Base-by-base conservation (phyloP, 1,140 invertebrate genomes). In the Harpegnathos saltator region DNA sequence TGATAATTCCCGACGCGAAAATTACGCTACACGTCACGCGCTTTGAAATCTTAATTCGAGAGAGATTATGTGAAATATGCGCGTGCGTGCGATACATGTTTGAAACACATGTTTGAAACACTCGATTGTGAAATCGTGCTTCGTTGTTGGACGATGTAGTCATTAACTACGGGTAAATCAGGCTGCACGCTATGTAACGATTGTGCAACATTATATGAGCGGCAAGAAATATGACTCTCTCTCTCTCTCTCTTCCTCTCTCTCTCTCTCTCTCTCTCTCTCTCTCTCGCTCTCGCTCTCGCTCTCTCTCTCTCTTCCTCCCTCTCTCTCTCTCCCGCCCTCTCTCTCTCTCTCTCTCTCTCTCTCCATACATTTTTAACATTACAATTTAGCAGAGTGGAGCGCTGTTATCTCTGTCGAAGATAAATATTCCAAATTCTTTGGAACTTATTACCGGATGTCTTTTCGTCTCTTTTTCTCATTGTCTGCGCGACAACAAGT, bases 131-230 rank as follows among this genome's bases (percentile, higher is more conserved):
- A 66, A 22, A 77, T 38, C 29, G 33, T 14, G 1, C 5, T 65
- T 63, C 22, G 1, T 77, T 65, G 52, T 44, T 59, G 4, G n/a
- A 65, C 33, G 14, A 14, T n/a, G 9, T 44, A 9, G 44, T 75
- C n/a, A 65, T 63, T 65, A 65, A 54, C 19, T 15, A 19, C n/a
- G n/a, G 3, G 29, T 75, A 75, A 75, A 75, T 65, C n/a, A 33
- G n/a, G 4, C 14, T 75, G 38, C 54, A 11, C 22, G 7, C 54
- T n/a, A 19, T 56, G 54, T 9, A n/a, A 19, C 54, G 3, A 19
- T 19, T 19, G 9, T 56, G 5, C 3, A 29, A 29, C 44, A 19
- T 26, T 56, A 19, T 22, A 22, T 22, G 11, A 74, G 54, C 17
- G 50, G 5, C 11, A 71, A 33, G 61, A n/a, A n/a, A n/a, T n/a